Evolutionary conservation across 1,140 invertebrate genomes (phyloP).

Genomic region (Drosophila biarmipes): DNA sequence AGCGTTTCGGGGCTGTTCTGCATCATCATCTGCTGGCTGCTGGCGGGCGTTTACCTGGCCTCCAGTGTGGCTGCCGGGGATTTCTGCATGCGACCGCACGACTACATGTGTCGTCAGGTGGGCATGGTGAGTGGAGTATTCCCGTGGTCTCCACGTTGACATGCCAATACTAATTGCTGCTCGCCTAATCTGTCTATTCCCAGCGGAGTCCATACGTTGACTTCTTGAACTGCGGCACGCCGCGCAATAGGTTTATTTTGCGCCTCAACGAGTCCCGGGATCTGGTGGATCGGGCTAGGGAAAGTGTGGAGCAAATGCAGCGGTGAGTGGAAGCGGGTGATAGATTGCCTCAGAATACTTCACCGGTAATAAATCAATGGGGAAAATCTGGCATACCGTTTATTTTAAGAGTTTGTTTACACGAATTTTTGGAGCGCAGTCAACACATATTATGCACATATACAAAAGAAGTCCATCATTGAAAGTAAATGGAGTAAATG

Average conservation of each 20-base stretch:
- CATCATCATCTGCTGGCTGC: conserved; percentile 92
- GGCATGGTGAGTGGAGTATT: conserved; percentile 70
- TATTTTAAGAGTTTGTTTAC: too few relatives aligned
- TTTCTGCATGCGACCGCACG: conserved; percentile 90
- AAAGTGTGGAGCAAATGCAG: conserved; percentile 74
- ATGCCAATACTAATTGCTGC: background rate
- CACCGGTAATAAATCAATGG: background rate
- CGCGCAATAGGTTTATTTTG: conserved; percentile 82
- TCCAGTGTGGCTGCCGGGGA: conserved; percentile 90
- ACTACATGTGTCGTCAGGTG: conserved; percentile 83
- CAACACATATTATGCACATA: too few relatives aligned
- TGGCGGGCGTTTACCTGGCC: conserved; percentile 90
- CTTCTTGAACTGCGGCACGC: conserved; percentile 81
- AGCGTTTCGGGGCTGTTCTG: conserved; percentile 91
- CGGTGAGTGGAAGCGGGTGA: conserved; percentile 48
- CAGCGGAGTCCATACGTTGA: conserved; percentile 82
- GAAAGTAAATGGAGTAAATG: too few relatives aligned
- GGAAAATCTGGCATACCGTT: background rate
- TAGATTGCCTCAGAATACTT: background rate
- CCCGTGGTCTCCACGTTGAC: background rate
- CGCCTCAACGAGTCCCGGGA: conserved; percentile 83
- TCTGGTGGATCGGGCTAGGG: conserved; percentile 78
- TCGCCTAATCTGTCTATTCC: background rate
- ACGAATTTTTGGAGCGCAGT: too few relatives aligned
- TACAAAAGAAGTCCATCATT: too few relatives aligned